These are phyloP conservation scores for Drosophila mimetica DNA, from an alignment of 2,888 invertebrate genomes.

Conservation along the genomic window DNA sequence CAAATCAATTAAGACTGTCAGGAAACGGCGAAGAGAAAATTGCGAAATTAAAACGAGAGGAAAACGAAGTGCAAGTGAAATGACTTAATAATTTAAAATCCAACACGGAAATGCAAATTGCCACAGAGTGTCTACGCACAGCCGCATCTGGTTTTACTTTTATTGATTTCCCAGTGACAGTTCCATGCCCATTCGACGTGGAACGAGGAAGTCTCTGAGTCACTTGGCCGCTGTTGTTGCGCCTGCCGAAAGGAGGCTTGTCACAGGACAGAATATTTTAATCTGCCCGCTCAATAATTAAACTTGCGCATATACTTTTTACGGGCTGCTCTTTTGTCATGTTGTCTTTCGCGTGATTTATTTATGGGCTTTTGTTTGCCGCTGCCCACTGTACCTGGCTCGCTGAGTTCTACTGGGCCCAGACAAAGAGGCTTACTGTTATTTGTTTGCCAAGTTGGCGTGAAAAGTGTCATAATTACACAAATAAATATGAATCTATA, in stretches of 20 bases:
- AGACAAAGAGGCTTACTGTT: slow-evolving; percentile 66
- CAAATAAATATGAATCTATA: slow-evolving; percentile 62
- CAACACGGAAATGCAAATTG: slow-evolving; percentile 62
- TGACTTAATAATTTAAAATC: slow-evolving; percentile 49
- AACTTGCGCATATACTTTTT: slow-evolving; percentile 23
- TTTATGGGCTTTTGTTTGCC: slow-evolving; percentile 46
- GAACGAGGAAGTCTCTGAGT: slow-evolving; percentile 34
- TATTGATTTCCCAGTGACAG: slow-evolving; percentile 34
- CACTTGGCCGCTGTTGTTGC: slow-evolving; percentile 17
- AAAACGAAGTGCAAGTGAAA: slow-evolving; percentile 48
- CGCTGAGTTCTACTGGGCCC: slow-evolving; percentile 32
- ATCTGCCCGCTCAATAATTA: slow-evolving; percentile 32
- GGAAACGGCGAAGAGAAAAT: slow-evolving; percentile 33
- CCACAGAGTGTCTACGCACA: slow-evolving; percentile 43
- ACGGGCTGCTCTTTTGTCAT: slow-evolving; percentile 33
- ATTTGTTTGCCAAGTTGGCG: slow-evolving; percentile 65
- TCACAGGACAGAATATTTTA: slow-evolving; percentile 36
- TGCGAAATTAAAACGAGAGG: slow-evolving; percentile 5
- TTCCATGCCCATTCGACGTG: slow-evolving; percentile 9
- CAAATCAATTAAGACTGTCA: slow-evolving; percentile 39
- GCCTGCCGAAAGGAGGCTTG: slow-evolving; percentile 59
- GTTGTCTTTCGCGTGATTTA: slow-evolving; percentile 44
- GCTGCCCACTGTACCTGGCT: slow-evolving; percentile 10
- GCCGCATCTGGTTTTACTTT: slow-evolving; percentile 49
- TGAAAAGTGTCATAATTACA: slow-evolving; percentile 74